Conservation (phyloP, 2,113 vertebrate species). For the Carassius carassius region DNA sequence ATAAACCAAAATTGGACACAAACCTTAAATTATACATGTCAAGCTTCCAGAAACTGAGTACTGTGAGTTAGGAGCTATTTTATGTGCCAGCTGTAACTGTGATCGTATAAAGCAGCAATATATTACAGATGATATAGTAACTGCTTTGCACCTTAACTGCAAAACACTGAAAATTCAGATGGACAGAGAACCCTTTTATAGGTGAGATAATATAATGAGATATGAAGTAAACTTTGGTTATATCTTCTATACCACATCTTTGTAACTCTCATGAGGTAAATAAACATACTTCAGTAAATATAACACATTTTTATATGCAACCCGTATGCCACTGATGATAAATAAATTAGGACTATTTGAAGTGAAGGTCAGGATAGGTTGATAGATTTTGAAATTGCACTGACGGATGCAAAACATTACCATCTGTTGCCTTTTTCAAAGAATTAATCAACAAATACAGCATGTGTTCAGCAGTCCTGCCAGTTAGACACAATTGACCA, state of each 20-base stretch:
- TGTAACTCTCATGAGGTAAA: slow-evolving; percentile 28
- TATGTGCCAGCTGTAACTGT: not conserved
- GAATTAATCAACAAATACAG: slow-evolving; percentile 48
- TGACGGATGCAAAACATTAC: slow-evolving; percentile 47
- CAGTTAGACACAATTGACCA: slow-evolving; percentile 4
- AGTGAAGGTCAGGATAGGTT: slow-evolving; percentile 47
- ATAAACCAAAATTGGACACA: not conserved
- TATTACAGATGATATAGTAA: slow-evolving; percentile 7
- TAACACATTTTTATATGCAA: slow-evolving; percentile 12
- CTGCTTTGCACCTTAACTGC: not conserved
- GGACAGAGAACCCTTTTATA: not conserved
- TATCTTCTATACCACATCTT: not conserved
- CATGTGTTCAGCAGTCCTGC: slow-evolving; percentile 34
- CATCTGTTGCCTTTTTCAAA: slow-evolving; percentile 53
- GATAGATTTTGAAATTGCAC: slow-evolving; percentile 52
- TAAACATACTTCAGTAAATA: slow-evolving; percentile 11
- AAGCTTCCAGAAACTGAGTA: not conserved
- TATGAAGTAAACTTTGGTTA: not conserved
- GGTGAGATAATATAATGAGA: not conserved
- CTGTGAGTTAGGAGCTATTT: not conserved
- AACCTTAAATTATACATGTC: not conserved
- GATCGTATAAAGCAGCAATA: not conserved
- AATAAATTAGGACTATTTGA: slow-evolving; percentile 44
- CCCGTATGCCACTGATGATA: slow-evolving; percentile 40
- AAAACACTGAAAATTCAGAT: not conserved